These are phyloP conservation scores for Thunnus thynnus DNA, from an alignment of 2,113 vertebrate genomes.

Conservation along the genomic window DNA sequence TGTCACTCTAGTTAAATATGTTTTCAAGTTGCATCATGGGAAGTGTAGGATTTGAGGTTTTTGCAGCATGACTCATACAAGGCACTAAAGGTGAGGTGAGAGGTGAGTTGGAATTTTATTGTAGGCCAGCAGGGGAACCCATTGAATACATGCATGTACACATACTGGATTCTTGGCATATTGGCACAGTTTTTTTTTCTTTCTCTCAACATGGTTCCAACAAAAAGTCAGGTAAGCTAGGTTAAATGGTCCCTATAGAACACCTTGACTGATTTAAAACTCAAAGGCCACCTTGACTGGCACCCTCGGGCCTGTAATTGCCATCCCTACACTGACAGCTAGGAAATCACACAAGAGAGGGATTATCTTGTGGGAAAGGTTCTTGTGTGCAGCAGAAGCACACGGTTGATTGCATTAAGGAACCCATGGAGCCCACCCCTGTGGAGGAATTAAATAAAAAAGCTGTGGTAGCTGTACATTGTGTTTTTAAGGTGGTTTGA, in stretches of 20 bases:
- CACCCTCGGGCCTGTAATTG: constrained; percentile 71
- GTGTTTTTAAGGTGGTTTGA: constrained; percentile 35
- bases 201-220: constrained; percentile 20
- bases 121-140: not conserved
- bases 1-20: too few relatives aligned
- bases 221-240: constrained; percentile 48
- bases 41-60: too few relatives aligned
- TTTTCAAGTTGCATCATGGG: too few relatives aligned
- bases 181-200: not conserved
- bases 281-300: constrained; percentile 68
- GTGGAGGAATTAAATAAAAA: constrained; percentile 59
- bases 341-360: constrained; percentile 66
- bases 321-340: constrained; percentile 68
- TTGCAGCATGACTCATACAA: too few relatives aligned
- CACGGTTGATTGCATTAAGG: constrained; percentile 66
- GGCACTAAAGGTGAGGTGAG: too few relatives aligned
- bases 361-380: constrained; percentile 68
- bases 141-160: constrained; percentile 7
- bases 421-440: constrained; percentile 38
- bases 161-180: not conserved
- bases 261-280: constrained; percentile 71
- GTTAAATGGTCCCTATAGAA: constrained; percentile 71
- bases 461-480: constrained; percentile 5
- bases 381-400: constrained; percentile 56
- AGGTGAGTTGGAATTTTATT: not conserved